phyloP scores from a whole-genome alignment of 2,113 vertebrate species.

The Tautogolabrus adspersus region DNA sequence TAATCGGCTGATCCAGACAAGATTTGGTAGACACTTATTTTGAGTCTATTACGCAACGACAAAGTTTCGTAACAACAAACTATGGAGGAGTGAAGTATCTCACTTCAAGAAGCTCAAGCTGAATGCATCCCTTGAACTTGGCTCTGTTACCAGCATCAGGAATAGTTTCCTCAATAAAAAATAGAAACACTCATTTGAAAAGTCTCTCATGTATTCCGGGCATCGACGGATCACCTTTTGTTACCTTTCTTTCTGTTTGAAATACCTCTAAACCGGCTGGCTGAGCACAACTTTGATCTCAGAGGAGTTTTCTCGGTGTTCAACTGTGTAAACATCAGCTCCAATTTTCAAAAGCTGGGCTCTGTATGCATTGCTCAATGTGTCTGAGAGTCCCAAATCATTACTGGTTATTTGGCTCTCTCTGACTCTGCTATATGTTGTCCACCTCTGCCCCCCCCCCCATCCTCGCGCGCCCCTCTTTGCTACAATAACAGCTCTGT shows the following conservation, averaged over 20 bases:
- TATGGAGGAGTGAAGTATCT: slow-evolving; percentile 44
- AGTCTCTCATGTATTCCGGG: neutral
- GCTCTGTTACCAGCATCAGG: slow-evolving; percentile 8
- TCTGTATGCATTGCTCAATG: slow-evolving; percentile 9
- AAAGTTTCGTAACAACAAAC: slow-evolving; percentile 38
- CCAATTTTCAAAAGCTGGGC: neutral
- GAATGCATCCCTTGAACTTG: slow-evolving; percentile 42
- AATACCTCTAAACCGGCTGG: slow-evolving; percentile 3
- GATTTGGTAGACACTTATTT: slow-evolving; percentile 29
- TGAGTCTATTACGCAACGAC: slow-evolving; percentile 46
- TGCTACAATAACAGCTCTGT: slow-evolving; percentile 46
- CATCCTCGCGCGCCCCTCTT: slow-evolving; percentile 39
- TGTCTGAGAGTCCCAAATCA: slow-evolving; percentile 23
- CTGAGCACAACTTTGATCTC: slow-evolving; percentile 2
- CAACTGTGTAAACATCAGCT: slow-evolving; percentile 2
- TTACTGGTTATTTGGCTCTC: slow-evolving; percentile 1
- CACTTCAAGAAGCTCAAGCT: slow-evolving; percentile 44
- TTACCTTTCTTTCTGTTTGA: neutral
- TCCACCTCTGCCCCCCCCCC: slow-evolving; percentile 27
- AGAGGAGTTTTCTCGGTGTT: neutral
- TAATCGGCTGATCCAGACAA: neutral
- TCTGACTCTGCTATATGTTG: slow-evolving; percentile 1
- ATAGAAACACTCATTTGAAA: slow-evolving; percentile 1
- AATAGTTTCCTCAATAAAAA: slow-evolving; percentile 10
- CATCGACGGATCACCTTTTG: slow-evolving; percentile 5